Evolutionary conservation across 2,113 vertebrate genomes (phyloP).

Genomic region (Salvelinus alpinus): DNA sequence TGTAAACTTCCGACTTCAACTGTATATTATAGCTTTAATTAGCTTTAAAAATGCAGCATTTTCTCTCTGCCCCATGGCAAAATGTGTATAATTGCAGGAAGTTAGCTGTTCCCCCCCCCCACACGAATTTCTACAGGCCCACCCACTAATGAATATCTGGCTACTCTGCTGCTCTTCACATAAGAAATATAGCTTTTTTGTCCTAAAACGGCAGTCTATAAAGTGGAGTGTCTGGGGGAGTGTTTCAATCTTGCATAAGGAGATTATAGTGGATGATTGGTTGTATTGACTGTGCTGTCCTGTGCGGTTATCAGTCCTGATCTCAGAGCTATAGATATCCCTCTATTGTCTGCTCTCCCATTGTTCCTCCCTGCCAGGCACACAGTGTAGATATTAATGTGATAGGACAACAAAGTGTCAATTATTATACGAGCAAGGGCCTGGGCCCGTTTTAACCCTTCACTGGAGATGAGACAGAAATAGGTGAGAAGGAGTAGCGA

Average conservation of each 20-base stretch:
- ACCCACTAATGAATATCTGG: too few relatives aligned
- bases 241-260: slow-evolving; percentile 63
- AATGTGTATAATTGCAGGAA: too few relatives aligned
- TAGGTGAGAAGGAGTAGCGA: slow-evolving; percentile 16
- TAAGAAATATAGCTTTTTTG: neutral
- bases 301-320: slow-evolving; percentile 70
- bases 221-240: slow-evolving; percentile 49
- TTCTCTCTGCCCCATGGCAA: too few relatives aligned
- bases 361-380: slow-evolving; percentile 54
- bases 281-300: slow-evolving; percentile 76
- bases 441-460: slow-evolving; percentile 51
- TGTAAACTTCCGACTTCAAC: too few relatives aligned
- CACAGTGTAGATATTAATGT: slow-evolving; percentile 70
- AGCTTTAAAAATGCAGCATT: too few relatives aligned
- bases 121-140: too few relatives aligned
- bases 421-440: slow-evolving; percentile 68
- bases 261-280: slow-evolving; percentile 76
- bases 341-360: slow-evolving; percentile 65
- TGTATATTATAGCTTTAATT: too few relatives aligned
- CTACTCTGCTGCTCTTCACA: too few relatives aligned
- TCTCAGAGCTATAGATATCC: slow-evolving; percentile 39
- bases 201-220: neutral
- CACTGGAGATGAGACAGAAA: slow-evolving; percentile 35
- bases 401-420: slow-evolving; percentile 77
- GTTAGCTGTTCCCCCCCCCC: too few relatives aligned